Base-by-base conservation (phyloP, 92 coral and sea anemone genomes). In the Plumapathes pennacea region DNA sequence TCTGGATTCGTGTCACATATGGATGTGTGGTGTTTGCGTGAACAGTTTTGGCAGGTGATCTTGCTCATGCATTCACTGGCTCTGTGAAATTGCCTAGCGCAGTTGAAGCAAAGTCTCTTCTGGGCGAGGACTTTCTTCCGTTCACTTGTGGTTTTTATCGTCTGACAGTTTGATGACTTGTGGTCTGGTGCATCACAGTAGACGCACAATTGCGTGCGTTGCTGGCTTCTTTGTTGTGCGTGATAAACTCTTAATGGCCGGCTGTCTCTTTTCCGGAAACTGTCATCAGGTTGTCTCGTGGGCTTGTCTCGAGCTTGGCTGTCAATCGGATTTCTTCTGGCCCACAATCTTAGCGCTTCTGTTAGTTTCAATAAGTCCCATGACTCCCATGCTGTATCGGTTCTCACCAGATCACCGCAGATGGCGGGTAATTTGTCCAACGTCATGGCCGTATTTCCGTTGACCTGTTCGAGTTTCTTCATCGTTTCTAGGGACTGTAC, bases 401-500 rank as follows among this genome's bases (percentile, higher is more conserved):
- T 59, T 38, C 54, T 44, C 10, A 50, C 62, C 1, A 72, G 22
- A 10, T 72, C 79, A 3, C 57, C 64, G 3, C 64, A 31, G n/a
- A 60, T 72, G 1, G 32, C 56, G 8, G 64, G 63, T 10, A 60
- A n/a, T 24, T 79, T 79, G 50, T 77, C 77, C 13, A 77, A 23
- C 1, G 77, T 68, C 66, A 68, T 30, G 3, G 58, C 11, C 0
- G 60, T 45, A 32, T 27, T 32, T 0, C 64, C 75, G 44, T 71
- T 71, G 9, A 78, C 56, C 5, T 27, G 54, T 7, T 70, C 46
- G 9, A 70, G 48, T 42, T 71, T 62, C 7, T 21, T 41, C 32
- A 62, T 1, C 4, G 77, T 73, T 13, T 73, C 50, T 22, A 81
- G 37, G 7, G 81, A 57, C 49, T 72, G 67, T 0, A 80, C 81